Evolutionary conservation across 2,797 vertebrate species (phyloP).

Genomic region (Crax fasciolata): DNA sequence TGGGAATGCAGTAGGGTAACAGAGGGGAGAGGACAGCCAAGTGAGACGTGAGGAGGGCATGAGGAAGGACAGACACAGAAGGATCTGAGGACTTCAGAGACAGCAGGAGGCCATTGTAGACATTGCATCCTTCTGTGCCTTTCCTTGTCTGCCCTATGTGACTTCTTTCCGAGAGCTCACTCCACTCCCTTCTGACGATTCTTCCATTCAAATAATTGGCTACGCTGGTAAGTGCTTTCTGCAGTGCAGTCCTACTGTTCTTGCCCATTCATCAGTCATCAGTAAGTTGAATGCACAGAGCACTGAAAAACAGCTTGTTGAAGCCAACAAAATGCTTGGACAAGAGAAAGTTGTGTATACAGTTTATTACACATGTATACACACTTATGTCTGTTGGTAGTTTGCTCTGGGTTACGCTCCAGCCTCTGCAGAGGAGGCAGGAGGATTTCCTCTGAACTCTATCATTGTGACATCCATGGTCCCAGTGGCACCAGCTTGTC

Average conservation of each 20-base stretch:
- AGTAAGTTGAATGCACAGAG: neutral
- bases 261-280: slow-evolving; percentile 26
- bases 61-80: neutral
- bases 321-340: slow-evolving; percentile 36
- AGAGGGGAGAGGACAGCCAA: neutral
- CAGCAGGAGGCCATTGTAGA: neutral
- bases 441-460: slow-evolving; percentile 20
- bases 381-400: neutral
- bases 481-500: slow-evolving; percentile 24
- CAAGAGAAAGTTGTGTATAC: slow-evolving; percentile 26
- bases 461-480: neutral
- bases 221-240: neutral
- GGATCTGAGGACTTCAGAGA: neutral
- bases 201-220: neutral
- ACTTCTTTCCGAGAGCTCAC: fast-evolving
- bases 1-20: neutral
- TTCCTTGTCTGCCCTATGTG: neutral
- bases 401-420: neutral
- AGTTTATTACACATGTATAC: slow-evolving; percentile 45
- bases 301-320: neutral
- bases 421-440: neutral
- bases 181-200: neutral
- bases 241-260: neutral
- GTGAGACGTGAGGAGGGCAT: neutral
- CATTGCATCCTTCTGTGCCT: fast-evolving